phyloP scores from a whole-genome alignment of 1,140 invertebrate genomes.

The Chionoecetes opilio region DNA sequence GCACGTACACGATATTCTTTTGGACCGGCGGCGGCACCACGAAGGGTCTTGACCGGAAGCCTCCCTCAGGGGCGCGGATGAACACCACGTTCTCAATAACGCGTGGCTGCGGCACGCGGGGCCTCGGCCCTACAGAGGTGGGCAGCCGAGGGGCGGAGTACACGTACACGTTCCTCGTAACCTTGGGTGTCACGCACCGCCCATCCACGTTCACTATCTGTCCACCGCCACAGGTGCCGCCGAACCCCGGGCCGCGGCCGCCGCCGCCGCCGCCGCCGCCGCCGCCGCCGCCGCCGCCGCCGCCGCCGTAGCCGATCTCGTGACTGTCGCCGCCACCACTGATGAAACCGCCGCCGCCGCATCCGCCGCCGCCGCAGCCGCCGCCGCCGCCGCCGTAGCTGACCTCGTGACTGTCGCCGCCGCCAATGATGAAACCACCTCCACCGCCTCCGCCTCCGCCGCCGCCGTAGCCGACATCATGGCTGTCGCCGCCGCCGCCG shows the following conservation, averaged over 20 bases:
- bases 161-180: background rate
- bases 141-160: background rate
- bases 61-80: constrained; percentile 45
- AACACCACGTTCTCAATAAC: constrained; percentile 35
- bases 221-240: background rate
- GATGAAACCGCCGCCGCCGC: background rate
- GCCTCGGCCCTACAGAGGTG: background rate
- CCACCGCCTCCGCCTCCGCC: background rate
- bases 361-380: background rate
- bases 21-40: constrained; percentile 51
- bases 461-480: background rate
- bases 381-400: background rate
- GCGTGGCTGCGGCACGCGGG: constrained; percentile 15
- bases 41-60: background rate
- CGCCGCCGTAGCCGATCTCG: background rate
- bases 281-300: constrained; percentile 7
- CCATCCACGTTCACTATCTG: background rate
- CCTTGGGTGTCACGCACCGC: background rate
- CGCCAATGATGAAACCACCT: background rate
- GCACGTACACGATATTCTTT: constrained; percentile 62
- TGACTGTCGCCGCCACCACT: background rate
- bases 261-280: background rate
- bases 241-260: background rate
- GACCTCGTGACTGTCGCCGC: background rate
- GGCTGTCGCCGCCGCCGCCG: background rate